Evolutionary conservation across 2,888 invertebrate species (phyloP), one percentile per base, ranked within the genome.

Genomic region (Bombylius major): DNA sequence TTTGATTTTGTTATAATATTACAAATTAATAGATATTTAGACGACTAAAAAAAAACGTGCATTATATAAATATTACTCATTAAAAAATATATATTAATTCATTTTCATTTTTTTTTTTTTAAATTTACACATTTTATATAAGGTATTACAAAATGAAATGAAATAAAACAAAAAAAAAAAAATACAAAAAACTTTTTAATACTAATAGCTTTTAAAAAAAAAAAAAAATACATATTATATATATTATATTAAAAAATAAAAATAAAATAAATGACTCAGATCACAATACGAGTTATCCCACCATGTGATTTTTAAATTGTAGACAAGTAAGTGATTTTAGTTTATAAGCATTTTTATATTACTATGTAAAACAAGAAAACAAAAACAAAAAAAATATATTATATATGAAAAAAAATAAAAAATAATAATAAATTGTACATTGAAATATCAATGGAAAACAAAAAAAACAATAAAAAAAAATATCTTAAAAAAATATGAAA

Each of bases 241-340:
- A 23, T 23, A 23, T 23, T 44, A 51, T 31, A 57, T 54, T 39
- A 51, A 33, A 50, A 51, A 33, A n/a, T n/a, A n/a, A n/a, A n/a
- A n/a, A n/a, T n/a, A n/a, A 50, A 46, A 39, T 44, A 44, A 12
- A 63, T 61, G 63, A 64, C 63, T 65, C 65, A 64, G 64, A 65
- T 64, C 64, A 65, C 62, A 63, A 64, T 64, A 66, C 66, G 65
- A 67, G 64, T 66, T 68, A 66, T 67, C 68, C 67, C 68, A 68
- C 68, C 67, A 67, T 67, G 66, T 68, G 66, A 68, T 67, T 66
- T 64, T 62, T 62, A 61, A 62, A 64, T 59, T 49, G 32, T 54
- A 54, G 49, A 50, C 6, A 48, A 42, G 47, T 53, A 53, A 54
- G 54, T 54, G 54, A 54, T 54, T 54, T 49, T 54, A 54, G 54